Evolutionary conservation across 2,797 vertebrate genomes (phyloP).

Genomic region (Anguilla pacifica): DNA sequence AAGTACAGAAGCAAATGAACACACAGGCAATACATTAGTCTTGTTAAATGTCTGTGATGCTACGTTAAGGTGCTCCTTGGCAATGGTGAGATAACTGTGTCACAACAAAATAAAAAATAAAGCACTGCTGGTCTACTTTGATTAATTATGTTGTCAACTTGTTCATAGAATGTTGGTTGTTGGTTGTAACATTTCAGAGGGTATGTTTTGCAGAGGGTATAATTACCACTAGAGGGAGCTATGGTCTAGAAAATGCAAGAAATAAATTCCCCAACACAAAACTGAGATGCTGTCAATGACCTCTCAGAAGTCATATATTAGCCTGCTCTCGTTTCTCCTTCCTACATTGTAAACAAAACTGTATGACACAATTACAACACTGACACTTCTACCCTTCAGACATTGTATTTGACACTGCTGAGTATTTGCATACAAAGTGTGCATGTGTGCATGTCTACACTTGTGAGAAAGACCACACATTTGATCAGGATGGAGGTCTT

Average conservation of each 20-base stretch:
- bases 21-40: not conserved
- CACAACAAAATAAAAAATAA: constrained; percentile 27
- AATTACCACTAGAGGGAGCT: constrained; percentile 28
- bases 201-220: not conserved
- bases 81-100: constrained; percentile 22
- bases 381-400: constrained; percentile 7
- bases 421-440: constrained; percentile 17
- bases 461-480: constrained; percentile 10
- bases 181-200: not conserved
- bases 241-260: constrained; percentile 2
- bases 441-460: constrained; percentile 4
- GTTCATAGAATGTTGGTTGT: constrained; percentile 13
- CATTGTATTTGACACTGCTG: not conserved
- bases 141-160: constrained; percentile 7
- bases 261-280: not conserved
- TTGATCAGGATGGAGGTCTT: constrained; percentile 14
- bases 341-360: not conserved
- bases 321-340: not conserved
- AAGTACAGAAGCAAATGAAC: not conserved
- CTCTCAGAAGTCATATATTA: not conserved
- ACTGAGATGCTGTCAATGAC: not conserved
- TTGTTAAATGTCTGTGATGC: constrained; percentile 10
- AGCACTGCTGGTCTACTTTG: constrained; percentile 39
- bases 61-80: constrained; percentile 35
- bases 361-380: not conserved